These are phyloP conservation scores for Glossosoma conforme DNA, from an alignment of 1,140 invertebrate species.

Conservation along the genomic window DNA sequence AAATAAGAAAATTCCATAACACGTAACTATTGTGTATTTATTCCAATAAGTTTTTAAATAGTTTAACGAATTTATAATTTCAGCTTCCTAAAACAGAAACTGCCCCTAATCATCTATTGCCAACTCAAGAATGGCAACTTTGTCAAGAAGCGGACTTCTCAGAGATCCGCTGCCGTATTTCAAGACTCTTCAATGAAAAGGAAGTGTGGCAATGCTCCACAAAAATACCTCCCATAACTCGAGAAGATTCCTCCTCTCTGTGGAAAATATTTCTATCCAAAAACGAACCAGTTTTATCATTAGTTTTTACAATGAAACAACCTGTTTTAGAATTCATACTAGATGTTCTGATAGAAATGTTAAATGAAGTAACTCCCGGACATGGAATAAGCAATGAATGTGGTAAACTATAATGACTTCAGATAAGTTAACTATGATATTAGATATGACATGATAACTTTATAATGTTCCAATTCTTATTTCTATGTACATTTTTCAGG, in stretches of 20 bases:
- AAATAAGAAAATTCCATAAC: no score
- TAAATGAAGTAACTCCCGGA: slow-evolving; percentile 27
- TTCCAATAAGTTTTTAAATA: neutral
- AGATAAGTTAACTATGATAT: neutral
- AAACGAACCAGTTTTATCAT: slow-evolving; percentile 17
- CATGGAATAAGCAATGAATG: slow-evolving; percentile 15
- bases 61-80: slow-evolving; percentile 16
- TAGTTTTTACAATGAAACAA: slow-evolving; percentile 31
- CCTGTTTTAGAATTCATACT: slow-evolving; percentile 34
- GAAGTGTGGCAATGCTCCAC: slow-evolving; percentile 16
- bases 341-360: slow-evolving; percentile 30
- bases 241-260: slow-evolving; percentile 15
- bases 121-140: slow-evolving; percentile 38
- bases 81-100: slow-evolving; percentile 28
- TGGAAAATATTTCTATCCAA: slow-evolving; percentile 25
- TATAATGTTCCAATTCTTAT: neutral
- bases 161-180: slow-evolving; percentile 29
- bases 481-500: slow-evolving; percentile 28
- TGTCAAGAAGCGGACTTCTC: slow-evolving; percentile 37
- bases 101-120: slow-evolving; percentile 33
- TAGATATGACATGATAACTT: neutral
- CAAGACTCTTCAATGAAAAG: slow-evolving; percentile 28
- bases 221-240: slow-evolving; percentile 10
- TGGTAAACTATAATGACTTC: slow-evolving; percentile 11
- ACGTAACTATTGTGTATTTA: no score